Base-by-base conservation (phyloP, 2,888 invertebrate species). In the Leucophora obtusa region DNA sequence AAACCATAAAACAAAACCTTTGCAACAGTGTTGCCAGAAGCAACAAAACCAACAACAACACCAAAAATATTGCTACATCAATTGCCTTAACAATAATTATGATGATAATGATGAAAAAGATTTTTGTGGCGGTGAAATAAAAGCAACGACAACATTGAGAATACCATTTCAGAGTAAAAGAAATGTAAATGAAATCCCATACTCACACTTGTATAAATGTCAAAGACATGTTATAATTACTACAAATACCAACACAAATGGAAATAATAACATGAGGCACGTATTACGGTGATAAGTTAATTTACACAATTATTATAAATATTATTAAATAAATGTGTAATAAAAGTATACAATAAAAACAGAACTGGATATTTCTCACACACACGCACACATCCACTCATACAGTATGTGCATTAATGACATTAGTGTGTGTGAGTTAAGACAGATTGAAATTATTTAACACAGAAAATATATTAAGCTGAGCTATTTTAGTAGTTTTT, bases 281-380 rank as follows among this genome's bases (percentile, higher is more conserved):
- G 80, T 66, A 54, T 33, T 63, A 63, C 75, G 80, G 80, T 80
- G 80, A 80, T 80, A 80, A 80, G 70, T 80, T 80, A 76, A 76
- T 80, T 80, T 80, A 53, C 68, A 76, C 72, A 80, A 72, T 80
- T 63, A 72, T 76, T 69, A 63, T 68, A 69, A 72, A 70, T 63
- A 58, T 76, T 65, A 70, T 70, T 70, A 70, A 76, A 63, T 76
- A 65, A 75, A 70, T 76, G 76, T 70, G 65, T 70, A 65, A 65
- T 70, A 65, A 76, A 50, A 33, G 63, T 63, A 70, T 70, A 63
- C 65, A 33, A 21, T 15, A 43, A 10, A 59, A 51, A n/a, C 35
- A 9, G n/a, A 43, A 38, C 2, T n/a, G 11, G 9, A 69, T 53
- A 33, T 54, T 2, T 33, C 62, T 0, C 38, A 53, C 15, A n/a